Percentiles rank a stretch among this genome's conserved stretches.
Conservation (phyloP, 2,797 vertebrate species). For the Valencia hispanica region DNA sequence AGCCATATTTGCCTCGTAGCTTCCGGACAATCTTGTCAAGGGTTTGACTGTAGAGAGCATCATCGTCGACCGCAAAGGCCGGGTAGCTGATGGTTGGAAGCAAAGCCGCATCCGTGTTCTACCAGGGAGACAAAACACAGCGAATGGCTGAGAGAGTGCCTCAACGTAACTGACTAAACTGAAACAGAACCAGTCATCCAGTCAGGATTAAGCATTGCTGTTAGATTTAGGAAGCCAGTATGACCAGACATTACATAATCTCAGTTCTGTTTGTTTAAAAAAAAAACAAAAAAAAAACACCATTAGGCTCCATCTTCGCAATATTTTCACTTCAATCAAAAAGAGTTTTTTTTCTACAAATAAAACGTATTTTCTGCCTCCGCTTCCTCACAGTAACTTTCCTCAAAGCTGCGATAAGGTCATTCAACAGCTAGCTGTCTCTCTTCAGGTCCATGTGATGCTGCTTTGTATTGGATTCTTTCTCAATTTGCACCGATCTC, state of each 20-base stretch:
- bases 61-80: slow-evolving; percentile 96
- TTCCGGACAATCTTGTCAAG: slow-evolving; percentile 95
- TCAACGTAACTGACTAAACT: slow-evolving; percentile 11
- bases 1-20: slow-evolving; percentile 92
- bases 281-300: slow-evolving; percentile 8
- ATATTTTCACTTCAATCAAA: slow-evolving; percentile 42
- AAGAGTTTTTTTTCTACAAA: too few relatives aligned
- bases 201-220: slow-evolving; percentile 19
- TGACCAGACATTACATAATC: slow-evolving; percentile 23
- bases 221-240: slow-evolving; percentile 27
- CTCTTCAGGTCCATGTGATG: slow-evolving; percentile 4
- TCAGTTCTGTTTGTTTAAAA: slow-evolving; percentile 29
- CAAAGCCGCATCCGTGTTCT: slow-evolving; percentile 97
- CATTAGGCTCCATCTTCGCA: slow-evolving; percentile 27
- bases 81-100: slow-evolving; percentile 97
- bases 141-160: neutral
- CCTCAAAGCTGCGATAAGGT: neutral
- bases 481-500: slow-evolving; percentile 18
- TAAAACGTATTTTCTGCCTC: slow-evolving; percentile 8
- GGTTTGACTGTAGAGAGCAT: slow-evolving; percentile 91
- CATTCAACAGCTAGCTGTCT: slow-evolving; percentile 1
- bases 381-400: neutral
- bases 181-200: slow-evolving; percentile 21
- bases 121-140: neutral
- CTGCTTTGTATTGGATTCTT: neutral